Evolutionary conservation across 2,113 vertebrate genomes (phyloP), one percentile per base, ranked within the genome.

Genomic region (Callocephalon fimbriatum): DNA sequence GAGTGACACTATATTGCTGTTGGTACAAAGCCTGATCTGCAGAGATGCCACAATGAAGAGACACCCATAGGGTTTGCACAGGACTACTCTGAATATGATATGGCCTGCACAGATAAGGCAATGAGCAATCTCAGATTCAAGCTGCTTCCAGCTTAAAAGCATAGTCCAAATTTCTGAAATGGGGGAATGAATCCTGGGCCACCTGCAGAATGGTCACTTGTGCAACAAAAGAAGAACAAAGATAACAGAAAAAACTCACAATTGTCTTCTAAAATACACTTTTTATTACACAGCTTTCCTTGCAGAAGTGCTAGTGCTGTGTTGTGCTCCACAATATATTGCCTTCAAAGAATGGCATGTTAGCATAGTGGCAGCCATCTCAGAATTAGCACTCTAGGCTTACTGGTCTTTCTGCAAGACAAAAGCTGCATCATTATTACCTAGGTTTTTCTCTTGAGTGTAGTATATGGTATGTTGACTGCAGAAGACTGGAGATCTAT

Each of bases 21-120:
- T n/a, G 61, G 15, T 4, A 21, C 21, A 31, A 79, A 74, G 27
- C 45, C 77, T 77, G 35, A 40, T 72, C n/a, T 44, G 37, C 31
- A 85, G 27, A 50, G 20, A 7, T 58, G 56, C 42, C 27, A 40
- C 12, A 4, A 17, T 51, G 31, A 53, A 76, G 48, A 73, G 15
- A 25, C 18, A 13, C 1, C 5, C 32, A 20, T 7, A 29, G 6
- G 0, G 7, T 82, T 79, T 45, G 27, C 7, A 9, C 1, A 42
- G 35, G 29, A n/a, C 61, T 50, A 54, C 17, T 54, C 48, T 83
- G n/a, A 70, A 61, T 56, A 38, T 59, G 21, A 25, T n/a, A 2
- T 12, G 17, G 22, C 32, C 42, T 88, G 13, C 32, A 72, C 8
- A 50, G 48, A 72, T 44, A 80, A 83, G 20, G 15, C 35, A 47